A percentile compares a stretch with the other conserved stretches of the same genome.
phyloP scores from a whole-genome alignment of 2,113 vertebrate species.

The Acrocephalus kingi region DNA sequence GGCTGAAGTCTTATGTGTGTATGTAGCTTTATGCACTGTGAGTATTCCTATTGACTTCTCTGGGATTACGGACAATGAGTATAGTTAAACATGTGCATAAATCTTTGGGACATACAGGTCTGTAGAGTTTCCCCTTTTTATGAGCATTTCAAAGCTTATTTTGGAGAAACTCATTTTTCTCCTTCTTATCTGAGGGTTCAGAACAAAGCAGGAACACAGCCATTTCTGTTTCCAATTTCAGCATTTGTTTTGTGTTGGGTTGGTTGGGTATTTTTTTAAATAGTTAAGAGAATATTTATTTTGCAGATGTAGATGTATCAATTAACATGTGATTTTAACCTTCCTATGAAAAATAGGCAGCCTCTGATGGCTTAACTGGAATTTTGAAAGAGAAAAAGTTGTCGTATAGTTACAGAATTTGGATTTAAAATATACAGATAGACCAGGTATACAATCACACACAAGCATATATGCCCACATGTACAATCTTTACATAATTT shows the following conservation, averaged over 20 bases:
- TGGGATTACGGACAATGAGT: neutral
- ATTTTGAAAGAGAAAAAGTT: neutral
- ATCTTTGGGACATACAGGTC: neutral
- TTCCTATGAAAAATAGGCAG: neutral
- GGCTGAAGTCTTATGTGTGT: neutral
- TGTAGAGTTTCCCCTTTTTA: neutral
- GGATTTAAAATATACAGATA: neutral
- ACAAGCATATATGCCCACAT: rapidly evolving
- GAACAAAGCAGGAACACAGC: neutral
- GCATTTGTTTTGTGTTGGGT: neutral
- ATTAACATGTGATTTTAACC: neutral
- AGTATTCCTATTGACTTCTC: neutral
- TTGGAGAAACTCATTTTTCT: neutral
- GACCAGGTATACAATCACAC: neutral
- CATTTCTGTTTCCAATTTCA: neutral
- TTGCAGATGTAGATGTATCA: neutral
- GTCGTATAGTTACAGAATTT: neutral
- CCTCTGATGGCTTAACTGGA: neutral
- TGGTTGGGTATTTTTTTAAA: neutral
- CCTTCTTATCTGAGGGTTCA: neutral
- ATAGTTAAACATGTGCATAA: neutral
- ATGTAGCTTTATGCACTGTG: neutral
- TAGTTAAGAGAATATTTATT: neutral
- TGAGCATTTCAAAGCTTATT: neutral
- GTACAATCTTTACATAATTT: neutral